Evolutionary conservation across 1,140 invertebrate genomes (phyloP).

Genomic region (Dendrolimus punctatus): DNA sequence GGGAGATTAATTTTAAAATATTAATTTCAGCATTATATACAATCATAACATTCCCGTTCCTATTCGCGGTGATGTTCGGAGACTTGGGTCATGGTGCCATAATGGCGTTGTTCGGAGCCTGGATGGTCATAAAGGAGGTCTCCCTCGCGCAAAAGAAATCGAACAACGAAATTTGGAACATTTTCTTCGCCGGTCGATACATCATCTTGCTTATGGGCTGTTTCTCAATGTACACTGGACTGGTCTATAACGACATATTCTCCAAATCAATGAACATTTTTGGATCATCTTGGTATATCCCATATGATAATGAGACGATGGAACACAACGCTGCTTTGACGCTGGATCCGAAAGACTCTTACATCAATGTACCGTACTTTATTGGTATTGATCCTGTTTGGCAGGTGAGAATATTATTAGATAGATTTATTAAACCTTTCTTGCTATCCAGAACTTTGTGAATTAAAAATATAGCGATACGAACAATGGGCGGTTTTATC

Average conservation of each 20-base stretch:
- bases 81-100: slow-evolving; percentile 94
- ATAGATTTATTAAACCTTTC: no score
- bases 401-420: slow-evolving; percentile 74
- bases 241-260: slow-evolving; percentile 99
- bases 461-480: no score
- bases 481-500: no score
- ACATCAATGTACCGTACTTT: slow-evolving; percentile 77
- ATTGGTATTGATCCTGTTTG: slow-evolving; percentile 92
- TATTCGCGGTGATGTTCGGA: slow-evolving; percentile 99
- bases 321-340: slow-evolving; percentile 70
- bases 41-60: slow-evolving; percentile 97
- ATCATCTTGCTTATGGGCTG: slow-evolving; percentile 97
- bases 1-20: neutral
- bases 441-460: no score
- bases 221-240: slow-evolving; percentile 97
- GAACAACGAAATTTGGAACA: slow-evolving; percentile 94
- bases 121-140: slow-evolving; percentile 86
- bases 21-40: slow-evolving; percentile 86
- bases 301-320: slow-evolving; percentile 73
- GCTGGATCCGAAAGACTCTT: slow-evolving; percentile 78
- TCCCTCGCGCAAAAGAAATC: slow-evolving; percentile 76
- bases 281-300: slow-evolving; percentile 84
- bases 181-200: slow-evolving; percentile 98
- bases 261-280: slow-evolving; percentile 97
- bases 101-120: slow-evolving; percentile 82